A percentile compares a stretch with the other conserved stretches of the same genome.
phyloP scores from a whole-genome alignment of 2,888 invertebrate species.

The Trissolcus japonicus region DNA sequence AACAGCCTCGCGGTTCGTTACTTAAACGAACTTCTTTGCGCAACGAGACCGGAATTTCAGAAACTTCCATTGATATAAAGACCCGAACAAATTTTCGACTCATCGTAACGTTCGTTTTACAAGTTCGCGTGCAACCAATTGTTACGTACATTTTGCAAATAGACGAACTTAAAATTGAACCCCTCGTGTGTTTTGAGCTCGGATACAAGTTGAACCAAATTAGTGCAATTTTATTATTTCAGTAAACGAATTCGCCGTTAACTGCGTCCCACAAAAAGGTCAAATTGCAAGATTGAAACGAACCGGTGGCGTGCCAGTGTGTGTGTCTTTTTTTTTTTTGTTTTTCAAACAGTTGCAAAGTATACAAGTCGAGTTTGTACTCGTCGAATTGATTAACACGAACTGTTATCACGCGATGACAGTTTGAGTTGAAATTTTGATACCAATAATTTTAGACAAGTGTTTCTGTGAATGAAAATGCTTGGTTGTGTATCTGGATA shows the following conservation, averaged over 20 bases:
- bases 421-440: no score
- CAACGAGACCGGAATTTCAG: constrained; percentile 62
- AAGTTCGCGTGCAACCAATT: constrained; percentile 43
- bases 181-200: neutral
- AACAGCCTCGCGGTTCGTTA: constrained; percentile 64
- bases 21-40: constrained; percentile 67
- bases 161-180: constrained; percentile 37
- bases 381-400: no score
- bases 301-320: neutral
- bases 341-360: neutral
- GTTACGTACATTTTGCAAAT: constrained; percentile 45
- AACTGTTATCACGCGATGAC: no score
- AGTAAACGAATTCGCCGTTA: constrained; percentile 4
- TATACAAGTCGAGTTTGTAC: no score
- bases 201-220: constrained; percentile 8
- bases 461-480: no score
- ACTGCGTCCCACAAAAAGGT: constrained; percentile 6
- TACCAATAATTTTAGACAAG: no score
- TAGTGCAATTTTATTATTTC: constrained; percentile 25
- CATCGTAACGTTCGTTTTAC: constrained; percentile 23
- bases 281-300: neutral
- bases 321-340: neutral
- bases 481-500: no score
- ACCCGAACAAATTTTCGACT: constrained; percentile 19
- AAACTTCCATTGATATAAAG: constrained; percentile 30